Conservation (phyloP, 2,113 vertebrate species). For the Tragulus kanchil region DNA sequence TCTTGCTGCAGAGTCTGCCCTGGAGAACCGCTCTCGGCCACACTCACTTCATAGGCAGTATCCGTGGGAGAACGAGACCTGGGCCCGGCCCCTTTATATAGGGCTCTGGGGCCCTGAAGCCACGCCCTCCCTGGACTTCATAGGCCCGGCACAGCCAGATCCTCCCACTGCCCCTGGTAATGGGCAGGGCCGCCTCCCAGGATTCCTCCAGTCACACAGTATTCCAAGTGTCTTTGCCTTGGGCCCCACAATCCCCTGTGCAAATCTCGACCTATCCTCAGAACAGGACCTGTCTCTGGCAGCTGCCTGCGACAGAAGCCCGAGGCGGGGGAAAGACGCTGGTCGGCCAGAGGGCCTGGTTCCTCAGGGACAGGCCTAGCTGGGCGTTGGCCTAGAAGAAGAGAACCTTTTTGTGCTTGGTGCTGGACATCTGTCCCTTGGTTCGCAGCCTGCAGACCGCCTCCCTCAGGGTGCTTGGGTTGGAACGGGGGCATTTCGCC, state of each 20-base stretch:
- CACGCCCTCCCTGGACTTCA: not conserved
- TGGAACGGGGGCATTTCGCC: not conserved
- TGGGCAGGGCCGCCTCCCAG: not conserved
- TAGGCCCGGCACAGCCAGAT: too few relatives aligned
- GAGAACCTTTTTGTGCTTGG: not conserved
- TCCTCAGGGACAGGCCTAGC: not conserved
- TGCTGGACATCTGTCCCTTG: not conserved
- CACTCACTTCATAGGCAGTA: not conserved
- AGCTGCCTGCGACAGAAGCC: too few relatives aligned
- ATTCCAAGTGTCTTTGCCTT: not conserved
- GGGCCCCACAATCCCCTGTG: too few relatives aligned
- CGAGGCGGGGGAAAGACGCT: too few relatives aligned
- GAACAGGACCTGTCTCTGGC: not conserved
- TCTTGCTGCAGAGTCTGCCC: not conserved
- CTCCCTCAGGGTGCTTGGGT: not conserved
- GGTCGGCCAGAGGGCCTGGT: too few relatives aligned
- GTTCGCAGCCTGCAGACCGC: not conserved
- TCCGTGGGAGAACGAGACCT: accelerated
- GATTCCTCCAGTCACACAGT: not conserved
- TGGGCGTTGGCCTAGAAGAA: constrained; percentile 74
- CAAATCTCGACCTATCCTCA: not conserved
- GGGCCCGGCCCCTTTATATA: not conserved
- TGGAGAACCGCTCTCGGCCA: accelerated
- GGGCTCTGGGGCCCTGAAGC: not conserved
- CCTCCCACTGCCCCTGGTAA: not conserved